Evolutionary conservation across 2,113 vertebrate genomes (phyloP).

Genomic region (Brachionichthys hirsutus): DNA sequence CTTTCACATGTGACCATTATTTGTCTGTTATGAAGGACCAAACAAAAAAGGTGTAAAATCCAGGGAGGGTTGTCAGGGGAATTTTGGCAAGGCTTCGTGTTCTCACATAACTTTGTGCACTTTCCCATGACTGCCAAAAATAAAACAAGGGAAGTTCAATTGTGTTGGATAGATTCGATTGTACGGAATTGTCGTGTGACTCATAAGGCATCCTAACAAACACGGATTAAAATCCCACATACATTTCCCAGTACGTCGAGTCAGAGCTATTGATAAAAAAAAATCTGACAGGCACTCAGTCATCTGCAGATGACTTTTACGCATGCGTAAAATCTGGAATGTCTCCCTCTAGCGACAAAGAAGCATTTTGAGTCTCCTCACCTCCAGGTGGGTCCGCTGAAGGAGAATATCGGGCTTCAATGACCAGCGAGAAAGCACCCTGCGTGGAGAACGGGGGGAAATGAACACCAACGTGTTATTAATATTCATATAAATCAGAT

Average conservation of each 20-base stretch:
- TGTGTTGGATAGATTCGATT: conserved; percentile 87
- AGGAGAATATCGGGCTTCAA: conserved; percentile 90
- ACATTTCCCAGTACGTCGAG: conserved; percentile 21
- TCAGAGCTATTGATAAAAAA: conserved; percentile 24
- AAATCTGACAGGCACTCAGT: conserved; percentile 6
- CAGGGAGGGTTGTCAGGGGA: conserved; percentile 91
- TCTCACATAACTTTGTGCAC: conserved; percentile 86
- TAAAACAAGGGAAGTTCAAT: conserved; percentile 98
- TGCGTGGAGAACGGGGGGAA: conserved; percentile 59
- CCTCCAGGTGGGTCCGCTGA: conserved; percentile 84
- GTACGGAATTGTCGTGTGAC: conserved; percentile 73
- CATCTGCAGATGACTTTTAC: too few species aligned
- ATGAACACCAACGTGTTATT: conserved; percentile 25
- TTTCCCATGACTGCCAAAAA: conserved; percentile 99
- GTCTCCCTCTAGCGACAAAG: conserved; percentile 61
- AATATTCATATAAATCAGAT: not conserved
- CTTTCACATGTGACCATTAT: conserved; percentile 88
- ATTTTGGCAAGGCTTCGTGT: conserved; percentile 87
- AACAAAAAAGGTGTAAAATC: conserved; percentile 95
- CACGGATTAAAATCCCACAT: conserved; percentile 26
- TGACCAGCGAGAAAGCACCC: conserved; percentile 94
- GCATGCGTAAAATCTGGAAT: conserved; percentile 18
- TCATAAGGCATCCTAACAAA: conserved; percentile 52
- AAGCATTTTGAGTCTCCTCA: conserved; percentile 61
- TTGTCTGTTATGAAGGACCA: conserved; percentile 86